These are phyloP conservation scores for Mus spretus DNA, from an alignment of 2,797 vertebrate species.

Conservation along the genomic window DNA sequence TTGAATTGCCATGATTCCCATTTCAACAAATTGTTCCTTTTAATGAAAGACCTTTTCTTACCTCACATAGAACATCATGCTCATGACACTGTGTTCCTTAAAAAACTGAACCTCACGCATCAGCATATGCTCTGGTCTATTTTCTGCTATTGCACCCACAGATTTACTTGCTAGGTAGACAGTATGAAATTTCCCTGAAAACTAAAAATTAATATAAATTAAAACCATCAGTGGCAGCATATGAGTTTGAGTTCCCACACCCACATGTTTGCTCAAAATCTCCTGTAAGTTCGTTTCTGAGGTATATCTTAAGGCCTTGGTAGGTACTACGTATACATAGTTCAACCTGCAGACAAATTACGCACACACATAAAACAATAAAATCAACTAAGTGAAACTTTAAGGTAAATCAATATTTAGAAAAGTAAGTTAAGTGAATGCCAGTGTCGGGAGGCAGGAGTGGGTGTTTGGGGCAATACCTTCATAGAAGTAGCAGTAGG, in stretches of 20 bases:
- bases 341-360: too few species aligned
- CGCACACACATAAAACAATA: too few species aligned
- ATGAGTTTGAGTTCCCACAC: accelerated
- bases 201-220: not conserved
- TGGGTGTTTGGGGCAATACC: too few species aligned
- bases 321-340: too few species aligned
- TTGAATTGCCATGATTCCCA: not conserved
- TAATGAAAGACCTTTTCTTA: not conserved
- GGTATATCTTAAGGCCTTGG: too few species aligned
- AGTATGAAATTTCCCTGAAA: not conserved
- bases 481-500: too few species aligned
- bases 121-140: not conserved
- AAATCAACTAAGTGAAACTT: too few species aligned
- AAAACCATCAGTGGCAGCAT: not conserved
- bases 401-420: too few species aligned
- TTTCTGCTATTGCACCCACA: not conserved
- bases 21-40: not conserved
- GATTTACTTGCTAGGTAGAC: not conserved
- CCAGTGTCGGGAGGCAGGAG: too few species aligned
- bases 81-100: not conserved
- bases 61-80: not conserved
- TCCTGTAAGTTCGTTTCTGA: not conserved
- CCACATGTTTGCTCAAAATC: accelerated
- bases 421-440: too few species aligned
- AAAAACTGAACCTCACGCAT: not conserved